These are phyloP conservation scores for Hystrix brachyura DNA, from an alignment of 2,113 vertebrate species.

Conservation along the genomic window DNA sequence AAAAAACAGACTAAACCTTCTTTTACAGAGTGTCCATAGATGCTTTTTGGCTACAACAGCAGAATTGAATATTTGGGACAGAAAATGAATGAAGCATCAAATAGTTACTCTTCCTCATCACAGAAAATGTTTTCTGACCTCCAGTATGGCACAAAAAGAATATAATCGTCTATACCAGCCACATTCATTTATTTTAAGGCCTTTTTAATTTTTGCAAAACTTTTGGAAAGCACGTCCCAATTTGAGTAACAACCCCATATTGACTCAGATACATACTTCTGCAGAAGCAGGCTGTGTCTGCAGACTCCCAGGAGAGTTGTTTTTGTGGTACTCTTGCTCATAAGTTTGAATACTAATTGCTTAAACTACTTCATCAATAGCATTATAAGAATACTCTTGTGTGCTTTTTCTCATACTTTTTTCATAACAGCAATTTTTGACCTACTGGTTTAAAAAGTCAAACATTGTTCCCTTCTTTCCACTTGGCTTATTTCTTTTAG, in stretches of 20 bases:
- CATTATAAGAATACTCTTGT: not conserved
- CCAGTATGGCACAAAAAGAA: not conserved
- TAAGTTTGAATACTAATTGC: not conserved
- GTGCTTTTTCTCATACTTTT: not conserved
- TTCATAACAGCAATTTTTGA: not conserved
- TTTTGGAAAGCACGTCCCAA: not conserved
- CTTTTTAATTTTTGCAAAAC: slow-evolving; percentile 14
- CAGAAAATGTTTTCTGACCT: not conserved
- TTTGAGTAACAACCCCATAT: not conserved
- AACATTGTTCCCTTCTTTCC: not conserved
- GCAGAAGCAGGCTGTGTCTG: not conserved
- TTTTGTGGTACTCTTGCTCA: not conserved
- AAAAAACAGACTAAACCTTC: not conserved
- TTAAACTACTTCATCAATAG: not conserved
- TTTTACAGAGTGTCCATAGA: not conserved
- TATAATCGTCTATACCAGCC: not conserved
- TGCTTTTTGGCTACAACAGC: not conserved
- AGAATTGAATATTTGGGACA: not conserved
- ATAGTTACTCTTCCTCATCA: not conserved
- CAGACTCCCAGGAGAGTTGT: not conserved
- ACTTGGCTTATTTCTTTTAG: not conserved
- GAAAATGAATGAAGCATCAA: not conserved
- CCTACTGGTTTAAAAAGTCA: not conserved
- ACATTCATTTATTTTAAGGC: slow-evolving; percentile 3
- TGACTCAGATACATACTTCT: not conserved